Evolutionary conservation across 2,888 invertebrate genomes (phyloP), one percentile per base, ranked within the genome.

Genomic region (Trilocha varians): DNA sequence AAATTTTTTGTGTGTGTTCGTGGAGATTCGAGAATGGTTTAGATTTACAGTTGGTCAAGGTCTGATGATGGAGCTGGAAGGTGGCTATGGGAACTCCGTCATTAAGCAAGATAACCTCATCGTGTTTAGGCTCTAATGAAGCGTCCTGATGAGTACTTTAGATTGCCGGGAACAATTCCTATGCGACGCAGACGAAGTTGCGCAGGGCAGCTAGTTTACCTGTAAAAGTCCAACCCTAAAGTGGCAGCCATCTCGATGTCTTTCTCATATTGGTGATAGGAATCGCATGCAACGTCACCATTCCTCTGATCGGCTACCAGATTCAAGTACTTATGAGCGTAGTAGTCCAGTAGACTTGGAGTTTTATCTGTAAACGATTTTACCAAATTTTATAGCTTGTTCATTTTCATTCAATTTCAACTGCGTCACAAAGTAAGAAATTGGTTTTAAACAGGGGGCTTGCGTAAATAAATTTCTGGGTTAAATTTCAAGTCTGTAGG

Each of bases 271-370:
- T 76, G 77, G 58, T 89, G 82, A 62, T 90, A 91, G 25, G 89
- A 88, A 62, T 91, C 88, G 55, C 89, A 89, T 0, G 91, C 88
- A 1, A 88, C 70, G 50, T 90, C 89, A 0, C 88, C 90, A n/a
- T 75, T 48, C 8, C 33, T 33, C 1, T 32, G 16, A 34, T 49
- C 47, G 0, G 33, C 14, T 16, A 49, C 41, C 15, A 16, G 9
- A 0, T 45, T 51, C 0, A 64, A 61, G 0, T 48, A 33, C 5
- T 42, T 36, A 46, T 76, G 78, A 0, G 62, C 61, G 46, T 71
- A 68, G 14, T 60, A 49, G 50, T 88, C 88, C 87, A 87, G 88
- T 3, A 87, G 75, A 55, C 74, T 89, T 52, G 78, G 78, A 0
- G 79, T 78, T 65, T 89, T 89, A 17, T 84, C 90, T 90, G 3